Percentiles rank a stretch among this genome's conserved stretches.
These are phyloP conservation scores for Cavia aperea DNA, from an alignment of 2,113 vertebrate genomes.

Conservation along the genomic window DNA sequence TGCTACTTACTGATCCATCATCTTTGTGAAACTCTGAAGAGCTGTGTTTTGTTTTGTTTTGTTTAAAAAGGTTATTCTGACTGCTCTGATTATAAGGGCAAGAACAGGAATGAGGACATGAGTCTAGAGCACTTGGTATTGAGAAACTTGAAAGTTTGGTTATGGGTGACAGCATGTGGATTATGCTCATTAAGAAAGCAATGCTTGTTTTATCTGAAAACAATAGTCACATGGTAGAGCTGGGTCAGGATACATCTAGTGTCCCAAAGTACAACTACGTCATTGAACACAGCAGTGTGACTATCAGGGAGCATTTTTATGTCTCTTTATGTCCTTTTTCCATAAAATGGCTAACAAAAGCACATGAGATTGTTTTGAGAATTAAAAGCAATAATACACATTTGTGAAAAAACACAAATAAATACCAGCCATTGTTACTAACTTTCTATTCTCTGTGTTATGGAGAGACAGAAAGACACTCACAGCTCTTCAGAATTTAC, in stretches of 20 bases:
- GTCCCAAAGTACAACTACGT: background rate
- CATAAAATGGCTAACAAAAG: background rate
- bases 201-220: background rate
- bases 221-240: background rate
- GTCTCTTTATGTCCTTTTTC: background rate
- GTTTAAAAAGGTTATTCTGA: background rate
- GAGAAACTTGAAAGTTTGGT: background rate
- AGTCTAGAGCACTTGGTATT: fast-evolving
- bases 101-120: background rate
- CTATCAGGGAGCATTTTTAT: background rate
- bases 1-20: too few relatives aligned
- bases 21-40: too few relatives aligned
- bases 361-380: slow-evolving; percentile 7
- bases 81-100: background rate
- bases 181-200: background rate
- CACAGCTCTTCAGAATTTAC: background rate
- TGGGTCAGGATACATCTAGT: background rate
- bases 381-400: background rate
- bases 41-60: background rate
- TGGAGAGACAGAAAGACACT: background rate
- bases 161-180: background rate
- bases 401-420: background rate
- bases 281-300: background rate
- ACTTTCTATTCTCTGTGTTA: background rate
- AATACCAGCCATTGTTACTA: background rate